Conservation (phyloP, 2,888 invertebrate species). For the Ametastegia equiseti region DNA sequence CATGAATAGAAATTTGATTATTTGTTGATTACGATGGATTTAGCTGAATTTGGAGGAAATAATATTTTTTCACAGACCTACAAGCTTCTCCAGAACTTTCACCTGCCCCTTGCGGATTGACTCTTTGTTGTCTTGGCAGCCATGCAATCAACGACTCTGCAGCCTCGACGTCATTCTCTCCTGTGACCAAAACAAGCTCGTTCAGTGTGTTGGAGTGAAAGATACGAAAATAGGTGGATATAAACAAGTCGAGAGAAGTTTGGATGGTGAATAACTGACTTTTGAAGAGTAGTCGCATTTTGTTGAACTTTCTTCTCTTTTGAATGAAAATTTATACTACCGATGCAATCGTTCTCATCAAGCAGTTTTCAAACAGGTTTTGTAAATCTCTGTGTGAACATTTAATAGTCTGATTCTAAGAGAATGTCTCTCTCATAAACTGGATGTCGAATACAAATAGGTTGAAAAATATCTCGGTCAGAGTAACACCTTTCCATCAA, state of each 20-base stretch:
- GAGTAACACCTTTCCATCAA: background rate
- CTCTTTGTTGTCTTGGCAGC: constrained; percentile 65
- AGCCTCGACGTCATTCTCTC: constrained; percentile 85
- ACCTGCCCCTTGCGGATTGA: constrained; percentile 59
- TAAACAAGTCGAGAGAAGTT: background rate
- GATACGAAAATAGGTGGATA: too few relatives aligned
- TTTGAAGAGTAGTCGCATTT: too few relatives aligned
- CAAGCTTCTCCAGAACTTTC: constrained; percentile 60
- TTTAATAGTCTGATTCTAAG: too few relatives aligned
- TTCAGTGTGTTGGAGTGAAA: background rate
- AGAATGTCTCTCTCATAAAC: too few relatives aligned
- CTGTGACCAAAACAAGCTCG: constrained; percentile 63
- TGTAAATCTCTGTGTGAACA: too few relatives aligned
- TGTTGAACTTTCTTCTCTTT: too few relatives aligned
- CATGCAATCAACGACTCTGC: constrained; percentile 76
- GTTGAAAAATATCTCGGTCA: too few relatives aligned
- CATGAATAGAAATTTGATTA: background rate
- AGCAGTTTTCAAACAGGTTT: too few relatives aligned
- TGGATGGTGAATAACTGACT: too few relatives aligned
- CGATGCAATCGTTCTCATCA: too few relatives aligned
- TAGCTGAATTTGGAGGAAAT: constrained; percentile 46
- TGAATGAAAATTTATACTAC: too few relatives aligned
- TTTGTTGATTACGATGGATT: background rate
- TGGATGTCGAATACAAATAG: too few relatives aligned
- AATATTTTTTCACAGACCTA: constrained; percentile 58